These are phyloP conservation scores for Chymomyza amoena DNA, from an alignment of 2,888 invertebrate species.

Conservation along the genomic window DNA sequence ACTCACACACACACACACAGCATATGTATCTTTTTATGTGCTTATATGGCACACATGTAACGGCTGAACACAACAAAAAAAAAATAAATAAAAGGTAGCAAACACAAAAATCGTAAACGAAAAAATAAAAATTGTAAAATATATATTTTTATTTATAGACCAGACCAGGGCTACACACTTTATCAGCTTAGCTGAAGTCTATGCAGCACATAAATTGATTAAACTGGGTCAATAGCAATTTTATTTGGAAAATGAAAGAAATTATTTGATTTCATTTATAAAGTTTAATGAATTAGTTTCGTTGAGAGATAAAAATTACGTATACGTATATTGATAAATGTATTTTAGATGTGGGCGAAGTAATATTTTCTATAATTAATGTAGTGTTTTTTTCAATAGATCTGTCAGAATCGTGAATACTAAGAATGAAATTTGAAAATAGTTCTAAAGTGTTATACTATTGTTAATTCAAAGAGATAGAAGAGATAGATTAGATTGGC, in stretches of 20 bases:
- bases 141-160: slow-evolving; percentile 62
- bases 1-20: slow-evolving; percentile 32
- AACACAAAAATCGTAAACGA: slow-evolving; percentile 8
- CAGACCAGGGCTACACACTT: slow-evolving; percentile 46
- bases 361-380: no score
- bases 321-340: no score
- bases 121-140: slow-evolving; percentile 50
- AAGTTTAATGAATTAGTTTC: background rate
- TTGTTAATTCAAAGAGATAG: no score
- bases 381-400: no score
- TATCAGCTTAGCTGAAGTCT: background rate
- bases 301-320: background rate
- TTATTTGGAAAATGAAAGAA: background rate
- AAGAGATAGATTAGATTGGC: no score
- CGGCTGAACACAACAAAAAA: no score
- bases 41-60: slow-evolving; percentile 12
- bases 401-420: no score
- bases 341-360: no score
- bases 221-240: background rate
- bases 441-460: no score
- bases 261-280: no score
- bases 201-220: background rate
- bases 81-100: background rate
- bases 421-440: no score
- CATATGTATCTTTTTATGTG: background rate